Base-by-base conservation (phyloP, 2,888 invertebrate genomes). In the Branchellion lobata region DNA sequence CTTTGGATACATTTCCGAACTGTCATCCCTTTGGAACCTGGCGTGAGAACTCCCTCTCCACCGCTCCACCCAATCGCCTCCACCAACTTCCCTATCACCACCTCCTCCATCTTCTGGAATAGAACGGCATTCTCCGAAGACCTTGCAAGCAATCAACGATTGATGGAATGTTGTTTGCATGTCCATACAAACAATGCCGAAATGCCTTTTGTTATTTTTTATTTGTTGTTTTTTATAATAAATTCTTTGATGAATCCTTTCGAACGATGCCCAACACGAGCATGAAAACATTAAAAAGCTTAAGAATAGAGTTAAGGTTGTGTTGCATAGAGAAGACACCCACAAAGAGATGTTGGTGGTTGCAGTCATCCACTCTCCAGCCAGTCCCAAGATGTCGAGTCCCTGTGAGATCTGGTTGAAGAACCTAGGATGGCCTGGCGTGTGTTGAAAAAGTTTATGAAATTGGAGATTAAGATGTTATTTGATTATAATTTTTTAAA, bases 401-500 rank as follows among this genome's bases (percentile, higher is more conserved):
- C 79, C 79, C 36, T 79, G 79, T 1, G 79, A 79, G 24, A 79
- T 79, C 61, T 79, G 79, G 51, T 79, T 79, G 75, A 77, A 80
- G 77, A 80, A 77, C 76, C 72, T 69, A 18, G 80, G 76, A 77
- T 80, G 76, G 14, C 80, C 77, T 77, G 5, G 27, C 14, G 31
- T n/a, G n/a, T n/a, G n/a, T n/a, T n/a, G 18, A 24, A 24, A 27
- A 68, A n/a, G n/a, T n/a, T n/a, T n/a, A n/a, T n/a, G n/a, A n/a
- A n/a, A n/a, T n/a, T n/a, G n/a, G n/a, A n/a, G n/a, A n/a, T n/a
- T n/a, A n/a, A n/a, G n/a, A n/a, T n/a, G n/a, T n/a, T n/a, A n/a
- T n/a, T n/a, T n/a, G n/a, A n/a, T n/a, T n/a, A n/a, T n/a, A n/a
- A n/a, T n/a, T n/a, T n/a, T n/a, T n/a, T n/a, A n/a, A n/a, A n/a